Evolutionary conservation across 2,888 invertebrate genomes (phyloP).

Genomic region (Litoditis marina): DNA sequence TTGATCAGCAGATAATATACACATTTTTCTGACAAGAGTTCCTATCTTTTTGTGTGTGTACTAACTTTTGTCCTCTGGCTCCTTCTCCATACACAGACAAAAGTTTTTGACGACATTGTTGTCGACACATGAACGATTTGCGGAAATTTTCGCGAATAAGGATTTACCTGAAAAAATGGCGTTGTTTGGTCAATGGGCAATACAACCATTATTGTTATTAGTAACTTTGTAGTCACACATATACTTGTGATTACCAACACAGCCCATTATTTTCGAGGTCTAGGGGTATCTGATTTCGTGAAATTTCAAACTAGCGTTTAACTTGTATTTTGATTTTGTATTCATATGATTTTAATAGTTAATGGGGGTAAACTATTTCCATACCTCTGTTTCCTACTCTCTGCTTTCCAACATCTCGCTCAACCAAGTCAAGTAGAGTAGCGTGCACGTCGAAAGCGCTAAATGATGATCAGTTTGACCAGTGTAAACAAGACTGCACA

Average conservation of each 20-base stretch:
- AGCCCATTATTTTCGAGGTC: too few species aligned
- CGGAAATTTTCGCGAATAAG: constrained; percentile 26
- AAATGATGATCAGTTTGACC: constrained; percentile 1
- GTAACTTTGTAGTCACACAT: not conserved
- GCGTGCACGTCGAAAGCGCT: constrained; percentile 42
- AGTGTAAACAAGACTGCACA: too few species aligned
- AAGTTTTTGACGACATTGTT: constrained; percentile 32
- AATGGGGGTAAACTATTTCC: not conserved
- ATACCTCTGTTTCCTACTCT: constrained; percentile 2
- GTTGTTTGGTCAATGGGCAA: not conserved
- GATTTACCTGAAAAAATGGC: constrained; percentile 14
- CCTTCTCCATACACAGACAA: constrained; percentile 36
- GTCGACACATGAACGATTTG: constrained; percentile 22
- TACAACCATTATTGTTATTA: not conserved
- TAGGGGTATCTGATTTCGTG: too few species aligned
- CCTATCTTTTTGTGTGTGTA: too few species aligned
- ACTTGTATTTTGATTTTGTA: too few species aligned
- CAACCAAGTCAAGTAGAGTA: constrained; percentile 24
- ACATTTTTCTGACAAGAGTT: too few species aligned
- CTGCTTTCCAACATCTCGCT: constrained; percentile 7
- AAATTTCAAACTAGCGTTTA: too few species aligned
- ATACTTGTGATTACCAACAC: too few species aligned
- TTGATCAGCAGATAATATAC: too few species aligned
- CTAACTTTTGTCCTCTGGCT: constrained; percentile 21
- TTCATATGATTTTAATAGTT: too few species aligned